Conservation (phyloP, 1,140 invertebrate genomes). For the Geopemphigus sp. region DNA sequence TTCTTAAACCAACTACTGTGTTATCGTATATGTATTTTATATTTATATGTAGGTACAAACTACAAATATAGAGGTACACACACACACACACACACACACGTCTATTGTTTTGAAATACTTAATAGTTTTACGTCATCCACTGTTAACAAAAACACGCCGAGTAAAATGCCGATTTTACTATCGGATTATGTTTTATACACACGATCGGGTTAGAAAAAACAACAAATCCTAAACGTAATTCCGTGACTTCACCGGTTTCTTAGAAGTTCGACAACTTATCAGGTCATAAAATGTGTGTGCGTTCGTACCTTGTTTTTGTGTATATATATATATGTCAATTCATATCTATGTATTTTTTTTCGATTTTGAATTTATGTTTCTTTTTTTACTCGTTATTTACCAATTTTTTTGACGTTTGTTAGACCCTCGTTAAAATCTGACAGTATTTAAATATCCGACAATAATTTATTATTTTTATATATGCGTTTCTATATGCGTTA, state of each 20-base stretch:
- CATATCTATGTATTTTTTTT: background rate
- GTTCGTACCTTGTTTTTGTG: background rate
- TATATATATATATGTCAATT: background rate
- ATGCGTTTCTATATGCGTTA: background rate
- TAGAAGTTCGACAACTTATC: background rate
- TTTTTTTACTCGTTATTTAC: background rate
- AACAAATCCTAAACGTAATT: background rate
- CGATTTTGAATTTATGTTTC: background rate
- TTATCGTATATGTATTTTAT: too few relatives aligned
- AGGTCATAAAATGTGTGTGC: background rate
- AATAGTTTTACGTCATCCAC: background rate
- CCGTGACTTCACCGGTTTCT: background rate
- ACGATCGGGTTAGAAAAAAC: background rate
- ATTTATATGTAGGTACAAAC: too few relatives aligned
- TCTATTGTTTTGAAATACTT: background rate
- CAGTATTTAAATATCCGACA: background rate
- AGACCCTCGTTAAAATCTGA: background rate
- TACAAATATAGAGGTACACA: too few relatives aligned
- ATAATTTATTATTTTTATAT: slow-evolving; percentile 13
- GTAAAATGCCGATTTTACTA: background rate
- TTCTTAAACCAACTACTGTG: too few relatives aligned
- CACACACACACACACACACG: too few relatives aligned
- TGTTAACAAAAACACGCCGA: background rate
- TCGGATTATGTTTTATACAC: background rate
- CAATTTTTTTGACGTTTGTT: background rate